Base-by-base conservation (phyloP, 2,888 invertebrate species). In the Caprella mutica region DNA sequence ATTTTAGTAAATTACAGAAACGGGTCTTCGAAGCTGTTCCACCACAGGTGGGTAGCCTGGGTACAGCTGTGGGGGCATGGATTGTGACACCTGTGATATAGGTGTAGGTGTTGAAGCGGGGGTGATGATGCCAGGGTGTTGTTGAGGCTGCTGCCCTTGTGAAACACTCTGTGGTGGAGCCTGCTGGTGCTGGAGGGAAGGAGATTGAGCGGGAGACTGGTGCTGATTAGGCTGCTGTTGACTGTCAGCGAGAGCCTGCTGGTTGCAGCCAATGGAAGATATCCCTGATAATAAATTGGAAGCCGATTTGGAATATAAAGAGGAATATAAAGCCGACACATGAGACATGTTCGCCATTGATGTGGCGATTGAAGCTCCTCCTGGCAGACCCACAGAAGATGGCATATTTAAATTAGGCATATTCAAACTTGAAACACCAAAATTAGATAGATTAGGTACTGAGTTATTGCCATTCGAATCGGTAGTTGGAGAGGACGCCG, bases 11-110 rank as follows among this genome's bases (percentile, higher is more conserved):
- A 83, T 81, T 67, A 84, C 83, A 59, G 83, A 79, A 35, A 84
- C 82, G 1, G 71, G 66, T 43, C 65, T 63, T 72, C 70, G 80
- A 66, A 84, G 75, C 61, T 83, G 83, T 69, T 84, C 82, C 19
- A 85, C 86, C 68, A 86, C 77, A 72, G 86, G 85, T 71, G 86
- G 85, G 72, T 86, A 86, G 56, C 86, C 86, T 23, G 86, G 83
- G 74, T 86, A 86, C 27, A 65, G 65, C 29, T 66, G 66, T 52
- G 59, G 58, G 30, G 48, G 48, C 48, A 48, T 48, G 5, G 48
- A 48, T 33, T 56, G 59, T 12, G 55, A 50, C 33, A 52, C 55
- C 8, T 48, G 43, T 12, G 48, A 48, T n/a, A 48, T 19, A 14
- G 48, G 42, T 17, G 42, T 40, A 5, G 42, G 53, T 27, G 43